These are phyloP conservation scores for Homalodisca vitripennis DNA, from an alignment of 1,140 invertebrate species.

Conservation along the genomic window DNA sequence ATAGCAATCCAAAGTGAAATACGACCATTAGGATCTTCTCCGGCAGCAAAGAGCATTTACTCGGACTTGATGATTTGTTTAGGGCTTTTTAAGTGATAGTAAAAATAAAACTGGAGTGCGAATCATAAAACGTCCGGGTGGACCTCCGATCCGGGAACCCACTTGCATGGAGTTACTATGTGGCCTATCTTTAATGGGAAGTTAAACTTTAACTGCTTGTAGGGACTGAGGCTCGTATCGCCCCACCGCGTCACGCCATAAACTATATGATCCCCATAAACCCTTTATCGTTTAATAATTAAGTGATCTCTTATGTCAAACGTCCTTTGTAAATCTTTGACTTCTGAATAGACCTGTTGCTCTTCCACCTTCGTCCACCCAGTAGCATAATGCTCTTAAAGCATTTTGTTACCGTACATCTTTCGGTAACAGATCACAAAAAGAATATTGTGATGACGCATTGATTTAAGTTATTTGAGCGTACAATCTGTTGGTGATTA, in stretches of 20 bases:
- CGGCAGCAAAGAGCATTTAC: not conserved
- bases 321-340: not conserved
- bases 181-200: not conserved
- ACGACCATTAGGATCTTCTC: not conserved
- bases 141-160: too few relatives aligned
- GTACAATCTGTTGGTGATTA: too few relatives aligned
- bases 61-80: constrained; percentile 7
- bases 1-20: not conserved
- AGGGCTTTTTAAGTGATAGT: constrained; percentile 20
- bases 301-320: constrained; percentile 1
- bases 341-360: not conserved
- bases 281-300: constrained; percentile 1
- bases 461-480: too few relatives aligned
- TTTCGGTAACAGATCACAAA: too few relatives aligned
- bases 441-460: too few relatives aligned
- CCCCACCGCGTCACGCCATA: too few relatives aligned
- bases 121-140: not conserved
- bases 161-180: not conserved
- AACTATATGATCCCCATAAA: constrained; percentile 9
- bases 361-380: not conserved
- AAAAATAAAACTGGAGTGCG: constrained; percentile 6
- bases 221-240: too few relatives aligned
- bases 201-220: not conserved
- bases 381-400: too few relatives aligned
- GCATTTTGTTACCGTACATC: too few relatives aligned